Conservation (phyloP, 2,113 vertebrate genomes). For the Pluvianellus socialis region DNA sequence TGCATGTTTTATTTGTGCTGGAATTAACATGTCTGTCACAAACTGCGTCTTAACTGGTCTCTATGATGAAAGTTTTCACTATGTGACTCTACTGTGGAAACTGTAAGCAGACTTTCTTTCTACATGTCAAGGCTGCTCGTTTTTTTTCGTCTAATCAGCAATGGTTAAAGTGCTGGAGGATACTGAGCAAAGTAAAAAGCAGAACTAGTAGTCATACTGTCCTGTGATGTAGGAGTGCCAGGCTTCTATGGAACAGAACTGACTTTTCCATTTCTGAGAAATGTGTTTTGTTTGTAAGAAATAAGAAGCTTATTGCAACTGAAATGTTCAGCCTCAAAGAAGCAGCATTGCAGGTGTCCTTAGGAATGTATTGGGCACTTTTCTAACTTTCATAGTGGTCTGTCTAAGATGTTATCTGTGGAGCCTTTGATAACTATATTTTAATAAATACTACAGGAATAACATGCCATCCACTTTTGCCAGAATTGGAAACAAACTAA, state of each 20-base stretch:
- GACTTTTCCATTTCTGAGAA: background rate
- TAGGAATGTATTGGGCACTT: background rate
- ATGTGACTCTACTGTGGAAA: background rate
- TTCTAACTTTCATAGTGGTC: background rate
- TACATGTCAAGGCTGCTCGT: background rate
- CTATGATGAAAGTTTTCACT: background rate
- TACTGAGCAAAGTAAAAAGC: background rate
- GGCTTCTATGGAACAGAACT: background rate
- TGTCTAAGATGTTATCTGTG: background rate
- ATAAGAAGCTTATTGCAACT: background rate
- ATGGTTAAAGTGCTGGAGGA: background rate
- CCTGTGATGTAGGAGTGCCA: background rate
- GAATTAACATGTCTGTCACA: background rate
- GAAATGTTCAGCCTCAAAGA: background rate
- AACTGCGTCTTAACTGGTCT: background rate
- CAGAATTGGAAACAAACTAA: constrained; percentile 78
- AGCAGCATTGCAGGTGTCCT: background rate
- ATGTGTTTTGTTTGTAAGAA: background rate
- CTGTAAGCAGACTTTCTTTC: background rate
- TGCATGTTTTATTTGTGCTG: background rate
- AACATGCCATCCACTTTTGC: constrained; percentile 68
- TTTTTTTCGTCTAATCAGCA: background rate
- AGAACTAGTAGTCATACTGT: background rate
- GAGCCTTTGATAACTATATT: background rate
- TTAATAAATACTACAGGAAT: constrained; percentile 69